Evolutionary conservation across 2,113 vertebrate genomes (phyloP).

Genomic region (Naja naja): DNA sequence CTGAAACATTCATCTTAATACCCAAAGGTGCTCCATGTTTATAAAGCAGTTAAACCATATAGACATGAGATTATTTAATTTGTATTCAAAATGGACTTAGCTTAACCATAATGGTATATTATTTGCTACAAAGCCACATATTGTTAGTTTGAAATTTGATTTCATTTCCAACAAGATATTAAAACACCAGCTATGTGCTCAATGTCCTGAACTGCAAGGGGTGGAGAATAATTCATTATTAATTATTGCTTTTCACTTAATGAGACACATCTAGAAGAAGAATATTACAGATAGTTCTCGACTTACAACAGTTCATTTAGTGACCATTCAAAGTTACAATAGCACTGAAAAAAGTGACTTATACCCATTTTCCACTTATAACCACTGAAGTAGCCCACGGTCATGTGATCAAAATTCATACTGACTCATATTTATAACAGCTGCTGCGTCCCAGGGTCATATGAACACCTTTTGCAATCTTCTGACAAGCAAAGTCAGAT

Average conservation of each 20-base stretch:
- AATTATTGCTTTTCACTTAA: slow-evolving; percentile 15
- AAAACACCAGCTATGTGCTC: not conserved
- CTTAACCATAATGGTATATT: not conserved
- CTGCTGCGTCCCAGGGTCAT: not conserved
- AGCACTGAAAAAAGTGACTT: not conserved
- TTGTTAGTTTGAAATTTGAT: not conserved
- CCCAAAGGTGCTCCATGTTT: not conserved
- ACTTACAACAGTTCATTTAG: not conserved
- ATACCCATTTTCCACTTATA: not conserved
- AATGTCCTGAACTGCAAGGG: not conserved
- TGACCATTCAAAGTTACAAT: not conserved
- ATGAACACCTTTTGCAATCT: not conserved
- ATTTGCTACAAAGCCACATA: not conserved
- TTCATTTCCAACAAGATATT: not conserved
- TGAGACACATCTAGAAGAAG: not conserved
- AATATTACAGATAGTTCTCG: not conserved
- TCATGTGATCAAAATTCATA: not conserved
- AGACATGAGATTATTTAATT: not conserved
- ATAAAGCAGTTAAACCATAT: not conserved
- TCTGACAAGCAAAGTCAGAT: not conserved
- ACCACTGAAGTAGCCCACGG: not conserved
- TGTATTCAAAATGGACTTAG: slow-evolving; percentile 1
- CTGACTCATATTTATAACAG: not conserved
- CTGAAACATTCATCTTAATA: slow-evolving; percentile 17
- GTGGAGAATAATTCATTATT: not conserved